Base-by-base conservation (phyloP, 2,797 vertebrate species). In the Pempheris klunzingeri region DNA sequence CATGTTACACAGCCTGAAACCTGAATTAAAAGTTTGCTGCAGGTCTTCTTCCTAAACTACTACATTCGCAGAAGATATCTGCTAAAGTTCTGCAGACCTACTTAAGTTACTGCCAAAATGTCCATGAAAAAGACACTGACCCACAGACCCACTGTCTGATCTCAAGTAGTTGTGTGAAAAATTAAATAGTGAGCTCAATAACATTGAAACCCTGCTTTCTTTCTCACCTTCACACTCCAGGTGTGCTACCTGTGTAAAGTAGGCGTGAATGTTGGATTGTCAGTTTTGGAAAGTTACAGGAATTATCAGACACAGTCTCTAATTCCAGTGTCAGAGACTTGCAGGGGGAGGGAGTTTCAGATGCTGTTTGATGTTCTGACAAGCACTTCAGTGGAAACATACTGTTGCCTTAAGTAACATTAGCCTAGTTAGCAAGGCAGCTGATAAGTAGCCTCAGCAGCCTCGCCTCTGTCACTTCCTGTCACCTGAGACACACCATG, bases 21-120 rank as follows among this genome's bases (percentile, higher is more conserved):
- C 46, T 41, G 46, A 63, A 38, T 63, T 43, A 18, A 64, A 22
- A 14, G 43, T 24, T 52, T 73, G 32, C 63, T 67, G 55, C 24
- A 32, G 28, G 12, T 63, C 34, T 44, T 34, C n/a, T 34, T 71
- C 20, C 43, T 36, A 28, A 6, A 39, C 52, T 41, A n/a, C n/a
- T 8, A 8, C 34, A n/a, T 44, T 36, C 22, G 47, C 20, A 26
- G 39, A 28, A 41, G 41, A 67, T 73, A 26, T 11, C 10, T 59
- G 14, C 49, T 7, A 55, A n/a, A 38, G 60, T 59, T n/a, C n/a
- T n/a, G n/a, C n/a, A n/a, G n/a, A n/a, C n/a, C n/a, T 24, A n/a
- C 22, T 24, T 7, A 24, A 12, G n/a, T 24, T 10, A 47, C 17
- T 10, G 5, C 24, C 20, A 59, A 1, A 38, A 58, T 7, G 41